These are phyloP conservation scores for Xiphorhynchus elegans DNA, from an alignment of 2,113 vertebrate species.

Conservation along the genomic window DNA sequence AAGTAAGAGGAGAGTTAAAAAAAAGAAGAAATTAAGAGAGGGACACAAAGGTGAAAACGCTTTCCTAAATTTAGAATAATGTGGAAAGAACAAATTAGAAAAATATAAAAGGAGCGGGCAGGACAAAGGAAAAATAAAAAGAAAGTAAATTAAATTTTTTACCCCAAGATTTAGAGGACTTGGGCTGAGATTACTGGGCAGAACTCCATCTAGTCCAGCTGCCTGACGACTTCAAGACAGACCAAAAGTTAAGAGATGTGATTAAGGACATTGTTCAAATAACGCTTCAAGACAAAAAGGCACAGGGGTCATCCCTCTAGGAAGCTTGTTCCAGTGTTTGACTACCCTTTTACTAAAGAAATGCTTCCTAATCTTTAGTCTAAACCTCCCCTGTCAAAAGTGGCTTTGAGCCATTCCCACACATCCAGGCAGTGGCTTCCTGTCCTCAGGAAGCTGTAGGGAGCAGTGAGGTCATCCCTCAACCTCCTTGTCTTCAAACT, in stretches of 20 bases:
- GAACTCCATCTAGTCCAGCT: not conserved
- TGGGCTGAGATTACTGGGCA: not conserved
- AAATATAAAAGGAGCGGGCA: not conserved
- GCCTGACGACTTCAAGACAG: not conserved
- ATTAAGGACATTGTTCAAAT: not conserved
- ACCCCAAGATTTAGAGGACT: not conserved
- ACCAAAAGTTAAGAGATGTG: not conserved
- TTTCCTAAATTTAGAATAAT: not conserved
- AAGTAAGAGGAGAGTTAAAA: not conserved
- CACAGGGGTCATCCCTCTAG: no score
- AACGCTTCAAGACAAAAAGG: not conserved
- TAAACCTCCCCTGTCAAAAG: rapidly evolving
- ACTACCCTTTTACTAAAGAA: not conserved
- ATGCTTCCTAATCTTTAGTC: not conserved
- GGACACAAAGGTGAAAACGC: not conserved
- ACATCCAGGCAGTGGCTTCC: rapidly evolving
- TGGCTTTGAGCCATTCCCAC: not conserved
- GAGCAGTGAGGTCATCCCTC: not conserved
- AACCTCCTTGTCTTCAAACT: not conserved
- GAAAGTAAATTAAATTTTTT: not conserved
- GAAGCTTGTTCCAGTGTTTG: not conserved
- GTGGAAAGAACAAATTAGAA: not conserved
- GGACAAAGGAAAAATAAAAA: not conserved
- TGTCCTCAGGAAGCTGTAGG: not conserved
- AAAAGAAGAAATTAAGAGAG: not conserved